Conservation (phyloP, 37 sponge, comb jelly and placozoan genomes). For the Chondrilla cf. caribensis region DNA sequence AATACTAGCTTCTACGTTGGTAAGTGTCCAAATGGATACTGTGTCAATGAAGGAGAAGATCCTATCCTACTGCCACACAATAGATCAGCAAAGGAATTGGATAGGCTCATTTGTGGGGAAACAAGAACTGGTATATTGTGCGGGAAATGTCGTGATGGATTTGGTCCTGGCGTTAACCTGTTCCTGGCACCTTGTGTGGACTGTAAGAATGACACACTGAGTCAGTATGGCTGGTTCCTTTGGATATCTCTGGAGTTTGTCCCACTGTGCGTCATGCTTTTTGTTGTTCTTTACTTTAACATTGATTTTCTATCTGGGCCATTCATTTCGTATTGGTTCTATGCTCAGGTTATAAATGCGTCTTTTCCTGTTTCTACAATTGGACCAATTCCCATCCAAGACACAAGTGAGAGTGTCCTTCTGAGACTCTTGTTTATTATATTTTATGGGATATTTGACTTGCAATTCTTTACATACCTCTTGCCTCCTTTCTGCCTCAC, state of each 20-base stretch:
- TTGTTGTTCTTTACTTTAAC: background rate
- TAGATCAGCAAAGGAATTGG: background rate
- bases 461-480: constrained; percentile 4
- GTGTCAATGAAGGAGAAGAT: background rate
- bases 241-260: background rate
- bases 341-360: background rate
- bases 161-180: background rate
- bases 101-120: background rate
- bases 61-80: background rate
- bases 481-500: background rate
- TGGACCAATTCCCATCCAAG: background rate
- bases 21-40: background rate
- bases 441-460: background rate
- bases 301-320: background rate
- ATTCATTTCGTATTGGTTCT: background rate
- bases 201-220: background rate
- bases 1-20: too few relatives aligned
- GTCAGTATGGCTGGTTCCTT: background rate
- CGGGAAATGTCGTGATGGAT: background rate
- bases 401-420: background rate
- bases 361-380: background rate
- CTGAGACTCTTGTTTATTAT: background rate
- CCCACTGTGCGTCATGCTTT: background rate
- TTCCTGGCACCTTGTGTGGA: background rate
- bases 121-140: background rate